A percentile compares a stretch with the other conserved stretches of the same genome.
Evolutionary conservation across 2,888 invertebrate species (phyloP).

Genomic region (Cerceris ruficornis): DNA sequence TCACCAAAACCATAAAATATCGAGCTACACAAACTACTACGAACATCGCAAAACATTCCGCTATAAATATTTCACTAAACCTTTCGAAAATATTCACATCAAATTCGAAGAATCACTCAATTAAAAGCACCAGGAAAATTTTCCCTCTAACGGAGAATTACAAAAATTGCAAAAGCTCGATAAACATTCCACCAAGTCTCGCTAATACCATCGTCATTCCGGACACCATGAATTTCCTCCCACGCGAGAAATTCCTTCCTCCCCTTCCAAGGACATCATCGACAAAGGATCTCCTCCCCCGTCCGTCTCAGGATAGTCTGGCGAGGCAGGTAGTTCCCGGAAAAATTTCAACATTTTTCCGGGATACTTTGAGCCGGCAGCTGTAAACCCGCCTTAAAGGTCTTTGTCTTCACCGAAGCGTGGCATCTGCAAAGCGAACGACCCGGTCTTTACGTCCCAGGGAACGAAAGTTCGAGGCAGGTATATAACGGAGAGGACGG

Average conservation of each 20-base stretch:
- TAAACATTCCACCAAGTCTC: too few relatives aligned
- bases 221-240: background rate
- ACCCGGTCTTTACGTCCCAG: slow-evolving; percentile 13
- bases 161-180: too few relatives aligned
- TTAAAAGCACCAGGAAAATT: too few relatives aligned
- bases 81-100: too few relatives aligned
- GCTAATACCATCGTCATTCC: background rate
- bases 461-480: slow-evolving; percentile 36
- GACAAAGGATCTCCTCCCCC: slow-evolving; percentile 11
- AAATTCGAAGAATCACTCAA: too few relatives aligned
- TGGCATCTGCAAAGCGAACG: slow-evolving; percentile 49
- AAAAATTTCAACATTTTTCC: slow-evolving; percentile 46
- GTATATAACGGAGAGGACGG: slow-evolving; percentile 9
- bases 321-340: slow-evolving; percentile 41
- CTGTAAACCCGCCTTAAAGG: slow-evolving; percentile 22
- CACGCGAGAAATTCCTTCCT: background rate
- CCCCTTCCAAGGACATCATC: background rate
- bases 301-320: slow-evolving; percentile 43
- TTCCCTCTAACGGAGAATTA: too few relatives aligned
- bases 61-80: too few relatives aligned
- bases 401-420: slow-evolving; percentile 48
- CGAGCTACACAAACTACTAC: too few relatives aligned
- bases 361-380: slow-evolving; percentile 16
- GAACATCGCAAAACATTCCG: too few relatives aligned
- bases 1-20: too few relatives aligned